Conservation (phyloP, 2,888 invertebrate genomes). For the Beris chalybata region DNA sequence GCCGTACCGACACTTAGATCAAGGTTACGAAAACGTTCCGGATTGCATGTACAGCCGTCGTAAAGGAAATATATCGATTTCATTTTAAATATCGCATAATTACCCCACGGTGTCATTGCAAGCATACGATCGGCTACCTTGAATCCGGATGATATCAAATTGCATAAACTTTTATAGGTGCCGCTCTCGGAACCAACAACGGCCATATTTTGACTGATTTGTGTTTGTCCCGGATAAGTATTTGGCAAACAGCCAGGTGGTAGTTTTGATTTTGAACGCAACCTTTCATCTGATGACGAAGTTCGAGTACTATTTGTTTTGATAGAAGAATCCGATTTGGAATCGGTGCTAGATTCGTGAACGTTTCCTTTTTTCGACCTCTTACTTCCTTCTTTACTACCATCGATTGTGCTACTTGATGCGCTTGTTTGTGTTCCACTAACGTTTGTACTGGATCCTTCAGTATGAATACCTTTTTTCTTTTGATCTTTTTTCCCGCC, state of each 20-base stretch:
- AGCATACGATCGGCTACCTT: constrained; percentile 50
- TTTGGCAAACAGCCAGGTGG: constrained; percentile 41
- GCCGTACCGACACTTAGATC: constrained; percentile 52
- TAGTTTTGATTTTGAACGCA: too few species aligned
- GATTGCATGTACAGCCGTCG: constrained; percentile 53
- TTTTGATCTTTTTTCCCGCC: neutral
- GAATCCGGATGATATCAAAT: constrained; percentile 47
- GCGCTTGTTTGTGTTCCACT: too few species aligned
- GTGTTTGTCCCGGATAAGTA: constrained; percentile 48
- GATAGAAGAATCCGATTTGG: too few species aligned
- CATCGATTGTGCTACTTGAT: too few species aligned
- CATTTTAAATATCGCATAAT: constrained; percentile 50
- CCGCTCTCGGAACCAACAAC: constrained; percentile 53
- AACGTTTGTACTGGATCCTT: too few species aligned
- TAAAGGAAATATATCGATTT: constrained; percentile 46
- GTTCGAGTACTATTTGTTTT: too few species aligned
- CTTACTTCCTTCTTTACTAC: too few species aligned
- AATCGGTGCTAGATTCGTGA: too few species aligned
- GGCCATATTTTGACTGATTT: constrained; percentile 46
- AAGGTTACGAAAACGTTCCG: constrained; percentile 51
- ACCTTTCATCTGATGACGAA: too few species aligned
- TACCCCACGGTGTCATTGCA: constrained; percentile 53
- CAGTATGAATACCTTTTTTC: too few species aligned
- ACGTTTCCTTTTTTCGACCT: too few species aligned
- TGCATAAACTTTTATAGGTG: constrained; percentile 48